Percentiles rank a stretch among this genome's conserved stretches.
phyloP scores from a whole-genome alignment of 2,797 vertebrate genomes.

The Melanotaenia trifasciata region DNA sequence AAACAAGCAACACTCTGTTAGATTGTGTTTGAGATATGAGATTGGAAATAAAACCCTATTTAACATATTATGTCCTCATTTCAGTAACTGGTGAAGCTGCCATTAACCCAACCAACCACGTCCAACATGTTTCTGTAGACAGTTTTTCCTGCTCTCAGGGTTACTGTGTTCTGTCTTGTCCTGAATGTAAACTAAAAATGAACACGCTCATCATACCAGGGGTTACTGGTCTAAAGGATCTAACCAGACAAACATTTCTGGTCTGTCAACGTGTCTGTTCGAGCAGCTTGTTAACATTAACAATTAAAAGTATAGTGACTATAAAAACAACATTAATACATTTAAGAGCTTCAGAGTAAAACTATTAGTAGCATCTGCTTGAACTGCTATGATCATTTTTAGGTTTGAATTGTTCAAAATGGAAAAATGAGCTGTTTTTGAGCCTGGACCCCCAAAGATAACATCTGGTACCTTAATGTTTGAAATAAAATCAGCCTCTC shows the following conservation, averaged over 20 bases:
- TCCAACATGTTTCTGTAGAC: constrained; percentile 16
- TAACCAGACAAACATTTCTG: constrained; percentile 7
- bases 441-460: too few relatives aligned
- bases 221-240: constrained; percentile 14
- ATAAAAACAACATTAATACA: too few relatives aligned
- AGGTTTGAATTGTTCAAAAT: too few relatives aligned
- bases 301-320: too few relatives aligned
- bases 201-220: constrained; percentile 31
- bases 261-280: neutral
- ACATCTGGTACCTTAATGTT: too few relatives aligned
- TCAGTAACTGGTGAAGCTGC: constrained; percentile 17
- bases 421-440: too few relatives aligned
- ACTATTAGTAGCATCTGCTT: too few relatives aligned
- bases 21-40: neutral
- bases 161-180: neutral
- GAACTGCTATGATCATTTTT: too few relatives aligned
- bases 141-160: constrained; percentile 6
- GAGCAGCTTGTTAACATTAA: neutral
- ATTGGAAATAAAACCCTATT: neutral
- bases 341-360: too few relatives aligned
- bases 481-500: too few relatives aligned
- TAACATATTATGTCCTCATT: neutral
- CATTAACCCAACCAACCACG: constrained; percentile 22
- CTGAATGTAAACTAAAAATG: constrained; percentile 18
- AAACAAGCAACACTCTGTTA: neutral